A percentile compares a stretch with the other conserved stretches of the same genome.
These are phyloP conservation scores for Trichogramma evanescens DNA, from an alignment of 2,888 invertebrate species.

Conservation along the genomic window DNA sequence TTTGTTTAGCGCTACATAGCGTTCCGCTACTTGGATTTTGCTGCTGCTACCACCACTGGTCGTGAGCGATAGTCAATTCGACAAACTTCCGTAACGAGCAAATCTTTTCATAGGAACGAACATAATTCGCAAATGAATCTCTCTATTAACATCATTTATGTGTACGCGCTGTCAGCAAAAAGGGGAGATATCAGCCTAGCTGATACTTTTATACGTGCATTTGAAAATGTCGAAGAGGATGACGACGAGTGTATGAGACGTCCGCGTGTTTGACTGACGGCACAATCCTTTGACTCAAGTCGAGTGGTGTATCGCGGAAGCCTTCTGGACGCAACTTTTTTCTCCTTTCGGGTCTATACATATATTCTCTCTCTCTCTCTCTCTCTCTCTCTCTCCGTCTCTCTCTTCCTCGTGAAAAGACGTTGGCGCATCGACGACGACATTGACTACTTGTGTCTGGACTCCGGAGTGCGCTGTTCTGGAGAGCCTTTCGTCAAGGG, in stretches of 20 bases:
- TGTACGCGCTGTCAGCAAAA: no score
- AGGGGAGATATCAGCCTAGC: no score
- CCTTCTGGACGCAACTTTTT: slow-evolving; percentile 16
- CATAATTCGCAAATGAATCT: no score
- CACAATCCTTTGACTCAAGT: slow-evolving; percentile 38
- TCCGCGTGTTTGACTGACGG: slow-evolving; percentile 39
- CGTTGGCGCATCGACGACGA: neutral
- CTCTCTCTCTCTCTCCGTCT: neutral
- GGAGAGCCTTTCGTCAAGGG: slow-evolving; percentile 21
- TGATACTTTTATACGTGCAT: no score
- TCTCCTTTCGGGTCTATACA: neutral
- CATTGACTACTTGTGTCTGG: neutral
- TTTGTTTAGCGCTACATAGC: no score
- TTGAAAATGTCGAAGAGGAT: no score
- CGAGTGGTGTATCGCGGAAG: slow-evolving; percentile 21
- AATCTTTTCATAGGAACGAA: no score
- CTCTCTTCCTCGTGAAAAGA: slow-evolving; percentile 12
- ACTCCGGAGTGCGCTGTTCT: neutral
- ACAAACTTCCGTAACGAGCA: no score
- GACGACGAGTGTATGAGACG: slow-evolving; percentile 14
- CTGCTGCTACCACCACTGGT: no score
- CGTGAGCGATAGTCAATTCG: no score
- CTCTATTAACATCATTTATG: no score
- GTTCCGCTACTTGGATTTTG: no score
- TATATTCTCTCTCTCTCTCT: neutral